Conservation (phyloP, 92 coral and sea anemone genomes). For the Palythoa caribaeorum region DNA sequence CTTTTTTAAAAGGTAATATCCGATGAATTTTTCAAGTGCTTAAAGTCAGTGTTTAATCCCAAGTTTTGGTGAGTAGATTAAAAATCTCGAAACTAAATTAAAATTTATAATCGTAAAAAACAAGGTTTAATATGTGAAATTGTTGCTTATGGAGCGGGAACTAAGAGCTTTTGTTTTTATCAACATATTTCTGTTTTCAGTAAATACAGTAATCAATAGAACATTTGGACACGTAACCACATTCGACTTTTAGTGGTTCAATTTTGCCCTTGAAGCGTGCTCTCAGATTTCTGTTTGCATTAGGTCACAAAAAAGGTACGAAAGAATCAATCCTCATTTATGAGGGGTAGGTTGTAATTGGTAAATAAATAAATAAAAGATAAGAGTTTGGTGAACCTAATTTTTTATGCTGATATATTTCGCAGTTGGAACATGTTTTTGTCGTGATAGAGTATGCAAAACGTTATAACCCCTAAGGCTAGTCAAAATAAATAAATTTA, state of each 20-base stretch:
- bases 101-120: background rate
- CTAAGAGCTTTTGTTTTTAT: background rate
- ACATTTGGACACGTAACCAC: background rate
- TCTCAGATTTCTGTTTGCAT: too few species aligned
- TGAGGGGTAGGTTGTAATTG: too few species aligned
- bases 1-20: conserved; percentile 58
- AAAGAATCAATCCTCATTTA: too few species aligned
- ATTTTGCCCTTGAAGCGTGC: too few species aligned
- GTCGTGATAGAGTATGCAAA: background rate
- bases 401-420: background rate
- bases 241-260: background rate
- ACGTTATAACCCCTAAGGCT: background rate
- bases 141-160: background rate
- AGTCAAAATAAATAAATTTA: background rate
- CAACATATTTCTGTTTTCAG: background rate
- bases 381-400: background rate
- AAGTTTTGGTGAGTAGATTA: conserved; percentile 48
- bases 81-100: background rate
- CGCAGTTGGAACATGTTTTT: background rate
- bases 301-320: too few species aligned
- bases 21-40: conserved; percentile 72
- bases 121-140: background rate
- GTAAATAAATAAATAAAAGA: too few species aligned
- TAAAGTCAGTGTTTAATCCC: conserved; percentile 70
- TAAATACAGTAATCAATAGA: background rate